phyloP scores from a whole-genome alignment of 2,888 invertebrate species.

The Labia minor region DNA sequence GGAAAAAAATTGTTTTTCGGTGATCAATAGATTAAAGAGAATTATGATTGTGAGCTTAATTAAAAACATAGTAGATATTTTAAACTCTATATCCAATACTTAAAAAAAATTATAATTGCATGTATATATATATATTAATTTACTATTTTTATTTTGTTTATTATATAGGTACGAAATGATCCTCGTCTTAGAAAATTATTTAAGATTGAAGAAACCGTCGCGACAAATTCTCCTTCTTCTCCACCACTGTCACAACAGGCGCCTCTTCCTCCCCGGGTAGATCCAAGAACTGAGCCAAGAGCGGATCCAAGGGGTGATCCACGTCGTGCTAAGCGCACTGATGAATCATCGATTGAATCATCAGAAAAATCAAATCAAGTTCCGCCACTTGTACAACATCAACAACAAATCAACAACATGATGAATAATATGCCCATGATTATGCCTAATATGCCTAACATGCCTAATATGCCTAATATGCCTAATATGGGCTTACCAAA shows the following conservation, averaged over 20 bases:
- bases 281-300: not conserved
- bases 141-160: not conserved
- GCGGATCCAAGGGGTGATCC: not conserved
- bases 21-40: too few relatives aligned
- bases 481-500: constrained; percentile 31
- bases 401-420: constrained; percentile 24
- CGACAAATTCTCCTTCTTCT: constrained; percentile 40
- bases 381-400: not conserved
- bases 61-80: too few relatives aligned
- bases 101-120: too few relatives aligned
- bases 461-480: constrained; percentile 31
- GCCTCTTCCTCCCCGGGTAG: constrained; percentile 24
- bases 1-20: too few relatives aligned
- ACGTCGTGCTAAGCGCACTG: constrained; percentile 32
- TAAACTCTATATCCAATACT: too few relatives aligned
- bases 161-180: constrained; percentile 52
- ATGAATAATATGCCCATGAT: constrained; percentile 20
- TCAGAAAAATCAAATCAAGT: constrained; percentile 25
- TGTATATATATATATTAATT: not conserved
- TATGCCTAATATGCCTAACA: constrained; percentile 21
- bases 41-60: too few relatives aligned
- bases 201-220: constrained; percentile 35
- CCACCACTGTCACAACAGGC: constrained; percentile 52
- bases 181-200: constrained; percentile 67
- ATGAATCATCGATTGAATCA: constrained; percentile 46